These are phyloP conservation scores for Cepaea nemoralis DNA, from an alignment of 1,140 invertebrate species.

Conservation along the genomic window DNA sequence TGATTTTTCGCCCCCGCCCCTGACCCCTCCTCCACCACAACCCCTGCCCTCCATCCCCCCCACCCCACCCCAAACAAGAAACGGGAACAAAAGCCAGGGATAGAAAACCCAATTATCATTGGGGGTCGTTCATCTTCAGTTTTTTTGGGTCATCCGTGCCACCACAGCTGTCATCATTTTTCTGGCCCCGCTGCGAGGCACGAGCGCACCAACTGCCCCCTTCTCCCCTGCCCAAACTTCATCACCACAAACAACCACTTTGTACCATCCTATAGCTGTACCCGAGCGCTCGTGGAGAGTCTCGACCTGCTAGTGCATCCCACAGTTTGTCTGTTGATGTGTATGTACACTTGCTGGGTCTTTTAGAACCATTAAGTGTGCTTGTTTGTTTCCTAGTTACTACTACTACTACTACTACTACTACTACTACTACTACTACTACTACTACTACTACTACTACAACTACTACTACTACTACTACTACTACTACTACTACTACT, in stretches of 20 bases:
- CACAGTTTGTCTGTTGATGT: too few relatives aligned
- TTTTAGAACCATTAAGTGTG: too few relatives aligned
- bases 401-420: too few relatives aligned
- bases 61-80: slow-evolving; percentile 23
- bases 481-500: neutral
- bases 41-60: too few relatives aligned
- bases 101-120: slow-evolving; percentile 16
- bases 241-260: neutral
- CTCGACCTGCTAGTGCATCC: too few relatives aligned
- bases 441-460: neutral
- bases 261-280: too few relatives aligned
- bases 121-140: slow-evolving; percentile 16
- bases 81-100: neutral
- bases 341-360: too few relatives aligned
- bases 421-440: neutral
- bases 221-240: neutral
- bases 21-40: too few relatives aligned
- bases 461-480: neutral
- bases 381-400: too few relatives aligned
- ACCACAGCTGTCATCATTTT: slow-evolving; percentile 17
- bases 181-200: neutral
- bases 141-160: slow-evolving; percentile 7
- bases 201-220: neutral
- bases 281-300: too few relatives aligned
- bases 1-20: too few relatives aligned